Conservation (phyloP, 1,140 invertebrate genomes). For the Mizuhopecten yessoensis region DNA sequence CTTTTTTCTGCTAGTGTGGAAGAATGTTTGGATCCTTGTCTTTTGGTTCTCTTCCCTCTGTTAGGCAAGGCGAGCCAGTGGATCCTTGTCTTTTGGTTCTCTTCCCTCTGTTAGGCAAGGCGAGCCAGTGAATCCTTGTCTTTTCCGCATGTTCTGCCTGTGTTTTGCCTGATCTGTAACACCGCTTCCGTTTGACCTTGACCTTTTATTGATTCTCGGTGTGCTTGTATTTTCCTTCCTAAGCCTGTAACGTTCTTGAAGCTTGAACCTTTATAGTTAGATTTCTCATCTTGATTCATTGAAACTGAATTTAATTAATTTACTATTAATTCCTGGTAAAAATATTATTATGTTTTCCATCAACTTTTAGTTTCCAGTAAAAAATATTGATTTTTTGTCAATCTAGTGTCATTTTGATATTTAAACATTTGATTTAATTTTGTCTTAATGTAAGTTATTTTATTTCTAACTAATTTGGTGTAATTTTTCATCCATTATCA, state of each 20-base stretch:
- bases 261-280: slow-evolving; percentile 15
- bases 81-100: not conserved
- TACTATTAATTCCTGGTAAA: not conserved
- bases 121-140: not conserved
- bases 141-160: not conserved
- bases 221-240: not conserved
- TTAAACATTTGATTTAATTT: no score
- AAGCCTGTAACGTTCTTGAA: not conserved
- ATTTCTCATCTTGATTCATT: not conserved
- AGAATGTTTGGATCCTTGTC: no score
- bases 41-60: not conserved
- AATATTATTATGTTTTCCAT: not conserved
- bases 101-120: not conserved
- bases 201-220: not conserved
- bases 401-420: no score
- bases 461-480: no score
- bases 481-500: no score
- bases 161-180: not conserved
- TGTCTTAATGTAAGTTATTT: no score
- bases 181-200: not conserved
- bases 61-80: not conserved
- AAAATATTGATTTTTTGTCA: not conserved
- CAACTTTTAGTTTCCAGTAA: not conserved
- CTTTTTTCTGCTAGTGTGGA: no score
- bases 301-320: not conserved